Evolutionary conservation across 1,140 invertebrate genomes (phyloP).

Genomic region (Pseudomyrmex cubaensis): DNA sequence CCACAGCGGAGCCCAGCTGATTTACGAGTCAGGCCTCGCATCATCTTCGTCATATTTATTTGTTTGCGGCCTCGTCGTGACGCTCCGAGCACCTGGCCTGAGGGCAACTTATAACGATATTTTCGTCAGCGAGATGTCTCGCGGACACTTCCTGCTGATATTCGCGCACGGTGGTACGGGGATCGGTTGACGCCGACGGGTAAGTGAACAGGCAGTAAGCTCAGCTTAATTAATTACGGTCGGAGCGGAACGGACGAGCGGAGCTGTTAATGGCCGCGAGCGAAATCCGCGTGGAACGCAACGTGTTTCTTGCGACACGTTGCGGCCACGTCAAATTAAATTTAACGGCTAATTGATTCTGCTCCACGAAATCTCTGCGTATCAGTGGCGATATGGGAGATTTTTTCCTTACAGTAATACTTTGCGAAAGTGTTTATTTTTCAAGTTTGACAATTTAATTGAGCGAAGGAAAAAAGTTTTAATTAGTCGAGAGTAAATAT

Average conservation of each 20-base stretch:
- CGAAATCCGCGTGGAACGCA: constrained; percentile 50
- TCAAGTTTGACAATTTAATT: constrained; percentile 37
- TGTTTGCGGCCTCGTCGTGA: constrained; percentile 57
- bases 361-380: constrained; percentile 9
- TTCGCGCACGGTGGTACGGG: constrained; percentile 49
- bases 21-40: constrained; percentile 53
- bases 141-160: constrained; percentile 60
- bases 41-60: constrained; percentile 62
- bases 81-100: constrained; percentile 49
- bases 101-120: constrained; percentile 61
- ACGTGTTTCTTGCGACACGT: constrained; percentile 58
- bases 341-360: constrained; percentile 61
- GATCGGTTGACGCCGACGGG: constrained; percentile 51
- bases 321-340: constrained; percentile 53
- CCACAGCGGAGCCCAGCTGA: constrained; percentile 29
- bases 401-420: background rate
- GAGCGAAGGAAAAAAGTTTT: background rate
- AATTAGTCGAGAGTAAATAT: background rate
- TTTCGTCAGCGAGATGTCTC: constrained; percentile 62
- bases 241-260: constrained; percentile 52
- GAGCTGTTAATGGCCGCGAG: constrained; percentile 57
- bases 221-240: constrained; percentile 63
- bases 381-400: constrained; percentile 4
- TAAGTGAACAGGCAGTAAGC: constrained; percentile 60
- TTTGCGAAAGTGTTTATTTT: background rate